These are phyloP conservation scores for Ceyx melanurus DNA, from an alignment of 2,113 vertebrate species.

Conservation along the genomic window DNA sequence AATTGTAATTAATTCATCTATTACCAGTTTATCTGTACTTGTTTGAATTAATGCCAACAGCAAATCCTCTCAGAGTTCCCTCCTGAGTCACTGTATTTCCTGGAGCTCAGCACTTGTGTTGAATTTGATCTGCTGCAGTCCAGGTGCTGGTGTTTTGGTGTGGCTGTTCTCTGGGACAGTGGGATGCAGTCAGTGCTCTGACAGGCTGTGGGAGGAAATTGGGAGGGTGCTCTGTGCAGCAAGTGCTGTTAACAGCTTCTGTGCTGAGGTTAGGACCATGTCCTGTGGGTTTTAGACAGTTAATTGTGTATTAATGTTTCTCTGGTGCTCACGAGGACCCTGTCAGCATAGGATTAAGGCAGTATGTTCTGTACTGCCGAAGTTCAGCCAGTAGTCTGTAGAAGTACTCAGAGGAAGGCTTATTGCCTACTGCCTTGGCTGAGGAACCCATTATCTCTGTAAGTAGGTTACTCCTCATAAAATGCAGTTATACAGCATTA, in stretches of 20 bases:
- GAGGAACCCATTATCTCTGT: not conserved
- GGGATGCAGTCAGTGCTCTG: not conserved
- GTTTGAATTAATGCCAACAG: not conserved
- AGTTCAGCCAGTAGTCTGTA: not conserved
- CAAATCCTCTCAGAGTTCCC: not conserved
- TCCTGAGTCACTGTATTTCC: not conserved
- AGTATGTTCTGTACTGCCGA: not conserved
- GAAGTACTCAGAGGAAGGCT: not conserved
- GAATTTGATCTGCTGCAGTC: not conserved
- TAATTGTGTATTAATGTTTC: not conserved
- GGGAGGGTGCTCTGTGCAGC: not conserved
- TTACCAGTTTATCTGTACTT: not conserved
- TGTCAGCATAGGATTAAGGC: not conserved
- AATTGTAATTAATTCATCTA: not conserved
- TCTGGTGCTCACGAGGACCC: not conserved
- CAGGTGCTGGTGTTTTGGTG: not conserved
- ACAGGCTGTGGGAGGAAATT: not conserved
- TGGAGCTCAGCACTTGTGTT: not conserved
- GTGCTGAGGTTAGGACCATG: not conserved
- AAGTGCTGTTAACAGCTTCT: not conserved
- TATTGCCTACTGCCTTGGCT: not conserved
- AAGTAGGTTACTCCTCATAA: not conserved
- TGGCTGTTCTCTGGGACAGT: not conserved
- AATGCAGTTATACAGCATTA: not conserved
- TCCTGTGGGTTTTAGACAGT: not conserved